Percentiles rank a stretch among this genome's conserved stretches.
phyloP scores from a whole-genome alignment of 2,113 vertebrate genomes.

The Fukomys damarensis region DNA sequence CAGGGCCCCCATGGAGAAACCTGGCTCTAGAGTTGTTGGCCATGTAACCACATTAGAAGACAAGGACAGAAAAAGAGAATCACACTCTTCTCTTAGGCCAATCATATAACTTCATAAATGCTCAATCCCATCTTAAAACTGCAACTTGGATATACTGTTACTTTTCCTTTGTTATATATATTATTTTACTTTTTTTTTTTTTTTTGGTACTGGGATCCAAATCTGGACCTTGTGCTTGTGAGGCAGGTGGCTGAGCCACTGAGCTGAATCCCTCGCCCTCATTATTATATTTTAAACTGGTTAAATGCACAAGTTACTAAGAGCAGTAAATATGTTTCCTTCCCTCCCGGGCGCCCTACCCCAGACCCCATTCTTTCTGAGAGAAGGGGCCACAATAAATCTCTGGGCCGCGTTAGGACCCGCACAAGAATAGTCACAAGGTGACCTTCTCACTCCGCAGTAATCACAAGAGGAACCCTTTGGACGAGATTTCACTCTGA shows the following conservation, averaged over 20 bases:
- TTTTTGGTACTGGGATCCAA: too few relatives aligned
- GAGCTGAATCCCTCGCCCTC: too few relatives aligned
- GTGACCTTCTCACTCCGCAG: neutral
- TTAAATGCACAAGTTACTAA: neutral
- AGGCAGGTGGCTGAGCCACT: too few relatives aligned
- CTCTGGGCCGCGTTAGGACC: neutral
- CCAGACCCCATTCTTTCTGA: neutral
- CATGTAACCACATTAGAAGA: neutral
- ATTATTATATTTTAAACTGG: neutral
- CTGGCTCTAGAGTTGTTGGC: neutral
- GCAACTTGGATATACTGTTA: neutral
- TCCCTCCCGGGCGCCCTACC: neutral
- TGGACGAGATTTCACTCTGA: slow-evolving; percentile 10
- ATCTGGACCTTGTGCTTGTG: too few relatives aligned
- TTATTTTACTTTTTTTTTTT: too few relatives aligned
- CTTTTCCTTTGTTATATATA: slow-evolving; percentile 50
- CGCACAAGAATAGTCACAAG: neutral
- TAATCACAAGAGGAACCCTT: neutral
- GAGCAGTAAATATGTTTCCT: neutral
- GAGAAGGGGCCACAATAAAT: neutral
- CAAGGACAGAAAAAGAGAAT: neutral
- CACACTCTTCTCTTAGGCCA: neutral
- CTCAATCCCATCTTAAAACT: neutral
- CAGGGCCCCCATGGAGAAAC: neutral
- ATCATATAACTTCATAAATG: slow-evolving; percentile 14